Percentiles rank a stretch among this genome's conserved stretches.
Conservation (phyloP, 92 coral and sea anemone species). For the Zoanthus sociatus region DNA sequence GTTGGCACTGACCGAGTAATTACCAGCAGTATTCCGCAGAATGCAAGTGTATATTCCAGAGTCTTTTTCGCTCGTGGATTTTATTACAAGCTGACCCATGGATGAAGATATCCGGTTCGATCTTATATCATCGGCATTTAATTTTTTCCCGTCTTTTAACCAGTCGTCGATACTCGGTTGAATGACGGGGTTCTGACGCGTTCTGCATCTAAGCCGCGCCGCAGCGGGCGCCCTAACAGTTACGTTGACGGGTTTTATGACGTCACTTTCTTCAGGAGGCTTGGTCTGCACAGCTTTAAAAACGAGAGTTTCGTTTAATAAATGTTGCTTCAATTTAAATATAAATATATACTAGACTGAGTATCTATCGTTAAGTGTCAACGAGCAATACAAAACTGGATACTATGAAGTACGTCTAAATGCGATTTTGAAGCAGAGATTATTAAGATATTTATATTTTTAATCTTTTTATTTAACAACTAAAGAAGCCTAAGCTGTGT, state of each 20-base stretch:
- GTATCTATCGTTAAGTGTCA: too few species aligned
- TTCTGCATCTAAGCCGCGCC: conserved; percentile 37
- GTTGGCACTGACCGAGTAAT: not conserved
- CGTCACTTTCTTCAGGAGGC: not conserved
- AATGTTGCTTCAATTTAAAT: too few species aligned
- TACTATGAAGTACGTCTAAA: too few species aligned
- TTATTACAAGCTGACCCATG: conserved; percentile 46
- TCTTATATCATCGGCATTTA: not conserved
- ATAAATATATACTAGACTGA: too few species aligned
- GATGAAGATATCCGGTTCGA: conserved; percentile 15
- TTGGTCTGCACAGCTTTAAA: conserved; percentile 33
- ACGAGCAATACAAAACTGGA: too few species aligned
- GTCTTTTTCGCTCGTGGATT: conserved; percentile 16
- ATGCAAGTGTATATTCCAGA: conserved; percentile 32
- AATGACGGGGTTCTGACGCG: conserved; percentile 37
- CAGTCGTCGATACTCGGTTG: conserved; percentile 25
- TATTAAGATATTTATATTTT: too few species aligned
- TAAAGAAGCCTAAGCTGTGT: too few species aligned
- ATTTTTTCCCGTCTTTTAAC: conserved; percentile 26
- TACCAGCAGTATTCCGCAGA: conserved; percentile 32
- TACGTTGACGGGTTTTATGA: conserved; percentile 13
- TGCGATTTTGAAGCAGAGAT: too few species aligned
- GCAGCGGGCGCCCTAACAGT: conserved; percentile 23
- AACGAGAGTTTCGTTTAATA: not conserved
- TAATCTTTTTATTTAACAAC: too few species aligned